phyloP scores from a whole-genome alignment of 2,797 vertebrate genomes.

The Clarias fuscus region DNA sequence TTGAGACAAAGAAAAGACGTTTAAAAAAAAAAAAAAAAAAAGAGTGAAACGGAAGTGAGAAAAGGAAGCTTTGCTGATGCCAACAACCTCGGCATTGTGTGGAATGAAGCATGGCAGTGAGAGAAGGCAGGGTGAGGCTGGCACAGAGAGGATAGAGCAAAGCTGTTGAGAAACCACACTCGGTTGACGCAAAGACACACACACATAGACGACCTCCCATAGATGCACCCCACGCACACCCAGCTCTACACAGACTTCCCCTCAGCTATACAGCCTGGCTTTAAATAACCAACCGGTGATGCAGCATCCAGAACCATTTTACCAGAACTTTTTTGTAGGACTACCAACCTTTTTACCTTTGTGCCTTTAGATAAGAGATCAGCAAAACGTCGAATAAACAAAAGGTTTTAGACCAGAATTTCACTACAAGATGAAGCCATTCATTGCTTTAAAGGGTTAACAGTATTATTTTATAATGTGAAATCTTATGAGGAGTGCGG shows the following conservation, averaged over 20 bases:
- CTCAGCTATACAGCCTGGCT: slow-evolving; percentile 10
- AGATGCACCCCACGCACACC: slow-evolving; percentile 16
- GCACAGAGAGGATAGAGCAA: slow-evolving; percentile 23
- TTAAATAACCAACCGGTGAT: slow-evolving; percentile 37
- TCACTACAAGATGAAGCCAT: neutral
- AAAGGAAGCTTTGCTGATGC: slow-evolving; percentile 27
- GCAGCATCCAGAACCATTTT: neutral
- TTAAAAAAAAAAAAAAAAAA: neutral
- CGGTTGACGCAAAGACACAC: neutral
- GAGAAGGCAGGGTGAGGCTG: slow-evolving; percentile 40
- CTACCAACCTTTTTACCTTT: neutral
- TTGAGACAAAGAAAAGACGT: slow-evolving; percentile 15
- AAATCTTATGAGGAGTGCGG: neutral
- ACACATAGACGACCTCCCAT: neutral
- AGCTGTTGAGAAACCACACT: slow-evolving; percentile 34
- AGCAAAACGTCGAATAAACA: neutral
- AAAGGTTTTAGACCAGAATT: neutral
- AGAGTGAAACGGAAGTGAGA: slow-evolving; percentile 21
- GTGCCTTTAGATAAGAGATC: neutral
- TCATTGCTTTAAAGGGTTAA: neutral
- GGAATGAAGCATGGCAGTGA: slow-evolving; percentile 34
- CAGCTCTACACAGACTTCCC: neutral
- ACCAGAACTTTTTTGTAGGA: neutral
- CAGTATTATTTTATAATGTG: neutral
- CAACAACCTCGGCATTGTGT: slow-evolving; percentile 33